Conservation (phyloP, 92 coral and sea anemone genomes). For the Metridium senile region DNA sequence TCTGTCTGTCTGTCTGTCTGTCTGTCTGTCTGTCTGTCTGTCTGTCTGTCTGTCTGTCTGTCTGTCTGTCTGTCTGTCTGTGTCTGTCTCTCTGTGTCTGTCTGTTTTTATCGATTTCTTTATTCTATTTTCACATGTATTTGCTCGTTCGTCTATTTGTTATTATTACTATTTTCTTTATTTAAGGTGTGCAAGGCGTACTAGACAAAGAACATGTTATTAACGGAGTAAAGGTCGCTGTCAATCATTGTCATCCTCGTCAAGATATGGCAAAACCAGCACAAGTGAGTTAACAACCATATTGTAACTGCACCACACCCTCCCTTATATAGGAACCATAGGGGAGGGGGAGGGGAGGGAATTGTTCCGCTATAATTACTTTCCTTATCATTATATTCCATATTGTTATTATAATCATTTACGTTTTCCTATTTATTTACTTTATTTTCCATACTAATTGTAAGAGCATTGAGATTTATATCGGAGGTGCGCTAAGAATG, state of each 20-base stretch:
- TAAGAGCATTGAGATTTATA: too few relatives aligned
- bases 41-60: neutral
- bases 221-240: neutral
- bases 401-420: too few relatives aligned
- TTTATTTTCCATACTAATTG: too few relatives aligned
- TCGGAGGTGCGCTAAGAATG: too few relatives aligned
- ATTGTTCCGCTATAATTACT: too few relatives aligned
- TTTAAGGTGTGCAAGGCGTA: neutral
- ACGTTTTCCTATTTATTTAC: too few relatives aligned
- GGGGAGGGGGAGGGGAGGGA: too few relatives aligned
- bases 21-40: neutral
- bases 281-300: neutral
- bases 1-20: too few relatives aligned
- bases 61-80: neutral
- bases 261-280: neutral
- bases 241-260: neutral
- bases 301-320: too few relatives aligned
- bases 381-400: too few relatives aligned
- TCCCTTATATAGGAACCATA: neutral
- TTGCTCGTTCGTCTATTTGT: neutral
- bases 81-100: neutral
- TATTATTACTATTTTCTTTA: too few relatives aligned
- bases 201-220: neutral
- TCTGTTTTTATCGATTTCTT: too few relatives aligned
- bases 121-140: neutral